Percentiles rank a stretch among this genome's conserved stretches.
phyloP scores from a whole-genome alignment of 2,113 vertebrate species.

The Symphodus melops region DNA sequence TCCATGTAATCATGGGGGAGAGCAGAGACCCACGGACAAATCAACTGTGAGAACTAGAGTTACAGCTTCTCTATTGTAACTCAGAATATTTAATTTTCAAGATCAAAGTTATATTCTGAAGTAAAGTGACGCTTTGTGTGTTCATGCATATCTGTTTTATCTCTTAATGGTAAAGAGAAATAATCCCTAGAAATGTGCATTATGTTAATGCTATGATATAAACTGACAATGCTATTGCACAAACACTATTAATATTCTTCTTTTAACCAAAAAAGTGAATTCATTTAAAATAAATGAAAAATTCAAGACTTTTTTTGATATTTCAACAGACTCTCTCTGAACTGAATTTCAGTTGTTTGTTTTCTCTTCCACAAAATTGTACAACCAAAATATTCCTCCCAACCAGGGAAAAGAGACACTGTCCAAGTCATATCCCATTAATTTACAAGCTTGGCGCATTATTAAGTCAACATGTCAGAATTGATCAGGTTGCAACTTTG shows the following conservation, averaged over 20 bases:
- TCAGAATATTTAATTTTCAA: constrained; percentile 43
- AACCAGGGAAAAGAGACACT: not conserved
- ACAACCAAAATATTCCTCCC: no score
- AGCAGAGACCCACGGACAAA: constrained; percentile 64
- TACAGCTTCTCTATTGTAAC: constrained; percentile 34
- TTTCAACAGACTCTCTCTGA: not conserved
- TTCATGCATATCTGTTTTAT: not conserved
- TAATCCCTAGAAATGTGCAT: constrained; percentile 25
- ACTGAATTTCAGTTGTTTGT: not conserved
- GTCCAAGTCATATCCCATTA: constrained; percentile 5
- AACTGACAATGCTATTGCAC: not conserved
- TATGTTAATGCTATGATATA: not conserved
- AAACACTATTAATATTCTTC: no score
- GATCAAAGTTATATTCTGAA: constrained; percentile 48
- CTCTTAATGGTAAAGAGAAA: constrained; percentile 30
- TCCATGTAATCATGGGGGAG: constrained; percentile 66
- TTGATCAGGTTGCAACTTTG: constrained; percentile 22
- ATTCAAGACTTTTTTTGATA: not conserved
- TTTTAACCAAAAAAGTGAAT: not conserved
- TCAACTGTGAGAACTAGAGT: constrained; percentile 56
- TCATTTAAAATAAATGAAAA: not conserved
- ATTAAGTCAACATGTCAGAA: constrained; percentile 27
- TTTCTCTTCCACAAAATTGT: not conserved
- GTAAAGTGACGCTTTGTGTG: constrained; percentile 5
- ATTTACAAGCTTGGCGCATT: not conserved